Evolutionary conservation across 2,113 vertebrate species (phyloP).

Genomic region (Macquaria australasica): DNA sequence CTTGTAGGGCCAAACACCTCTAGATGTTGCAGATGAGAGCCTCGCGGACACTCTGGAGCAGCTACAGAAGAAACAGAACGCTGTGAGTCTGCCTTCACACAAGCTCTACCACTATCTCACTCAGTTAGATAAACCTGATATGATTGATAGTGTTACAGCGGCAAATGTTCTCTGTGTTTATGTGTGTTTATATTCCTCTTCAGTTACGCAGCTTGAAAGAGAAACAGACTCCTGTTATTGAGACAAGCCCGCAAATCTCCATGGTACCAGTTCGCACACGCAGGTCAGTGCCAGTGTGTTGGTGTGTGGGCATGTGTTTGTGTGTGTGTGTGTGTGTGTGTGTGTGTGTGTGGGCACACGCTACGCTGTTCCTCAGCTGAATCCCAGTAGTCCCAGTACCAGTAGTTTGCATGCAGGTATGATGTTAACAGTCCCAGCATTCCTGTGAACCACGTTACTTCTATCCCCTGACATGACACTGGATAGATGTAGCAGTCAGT

Average conservation of each 20-base stretch:
- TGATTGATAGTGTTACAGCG: constrained; percentile 61
- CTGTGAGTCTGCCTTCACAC: constrained; percentile 76
- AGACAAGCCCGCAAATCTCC: constrained; percentile 80
- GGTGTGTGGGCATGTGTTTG: constrained; percentile 35
- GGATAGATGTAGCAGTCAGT: constrained; percentile 13
- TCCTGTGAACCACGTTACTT: constrained; percentile 15
- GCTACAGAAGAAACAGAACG: constrained; percentile 87
- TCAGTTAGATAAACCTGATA: constrained; percentile 64
- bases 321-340: constrained; percentile 34
- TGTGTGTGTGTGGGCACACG: constrained; percentile 47
- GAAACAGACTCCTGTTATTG: constrained; percentile 85
- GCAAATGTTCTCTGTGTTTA: constrained; percentile 68
- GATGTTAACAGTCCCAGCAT: constrained; percentile 50
- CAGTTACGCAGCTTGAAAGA: constrained; percentile 86
- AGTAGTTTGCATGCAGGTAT: constrained; percentile 63
- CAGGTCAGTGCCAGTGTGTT: constrained; percentile 82
- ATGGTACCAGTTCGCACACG: constrained; percentile 82
- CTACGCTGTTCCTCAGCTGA: constrained; percentile 54
- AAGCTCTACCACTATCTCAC: constrained; percentile 42
- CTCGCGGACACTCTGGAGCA: constrained; percentile 85
- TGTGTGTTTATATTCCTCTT: constrained; percentile 74
- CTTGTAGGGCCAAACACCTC: constrained; percentile 84
- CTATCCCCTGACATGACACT: constrained; percentile 23
- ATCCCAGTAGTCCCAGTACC: constrained; percentile 56
- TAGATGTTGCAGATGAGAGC: constrained; percentile 87